These are phyloP conservation scores for Nasonovia ribisnigri DNA, from an alignment of 2,888 invertebrate genomes.

Conservation along the genomic window DNA sequence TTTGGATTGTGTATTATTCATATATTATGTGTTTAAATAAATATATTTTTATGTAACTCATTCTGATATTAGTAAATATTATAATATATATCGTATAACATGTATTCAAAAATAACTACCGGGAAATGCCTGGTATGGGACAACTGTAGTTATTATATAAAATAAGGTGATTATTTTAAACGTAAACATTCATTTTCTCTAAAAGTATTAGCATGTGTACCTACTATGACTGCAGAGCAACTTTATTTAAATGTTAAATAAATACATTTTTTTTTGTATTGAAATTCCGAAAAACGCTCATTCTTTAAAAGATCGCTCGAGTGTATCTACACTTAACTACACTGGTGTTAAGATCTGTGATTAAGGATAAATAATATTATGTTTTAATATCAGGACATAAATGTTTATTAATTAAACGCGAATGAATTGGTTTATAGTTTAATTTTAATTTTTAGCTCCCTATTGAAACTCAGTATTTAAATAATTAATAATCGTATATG, in stretches of 20 bases:
- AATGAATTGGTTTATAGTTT: neutral
- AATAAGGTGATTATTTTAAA: neutral
- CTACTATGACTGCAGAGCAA: neutral
- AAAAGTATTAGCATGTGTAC: neutral
- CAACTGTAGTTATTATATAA: neutral
- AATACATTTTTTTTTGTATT: neutral
- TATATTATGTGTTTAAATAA: no score
- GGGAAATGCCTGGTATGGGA: no score
- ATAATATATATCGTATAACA: neutral
- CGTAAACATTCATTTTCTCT: neutral
- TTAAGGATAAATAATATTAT: neutral
- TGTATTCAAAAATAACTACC: neutral
- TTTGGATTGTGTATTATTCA: no score
- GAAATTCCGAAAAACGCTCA: no score
- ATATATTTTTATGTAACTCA: no score
- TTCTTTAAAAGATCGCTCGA: no score
- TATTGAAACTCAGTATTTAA: neutral
- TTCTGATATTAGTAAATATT: no score
- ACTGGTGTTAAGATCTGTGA: no score
- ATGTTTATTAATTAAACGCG: neutral
- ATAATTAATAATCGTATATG: neutral
- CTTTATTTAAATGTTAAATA: neutral
- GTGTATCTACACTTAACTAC: no score
- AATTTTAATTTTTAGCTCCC: neutral
- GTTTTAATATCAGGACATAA: neutral